Percentiles rank a stretch among this genome's conserved stretches.
phyloP scores from a whole-genome alignment of 2,797 vertebrate genomes.

The Crypturellus tataupa region DNA sequence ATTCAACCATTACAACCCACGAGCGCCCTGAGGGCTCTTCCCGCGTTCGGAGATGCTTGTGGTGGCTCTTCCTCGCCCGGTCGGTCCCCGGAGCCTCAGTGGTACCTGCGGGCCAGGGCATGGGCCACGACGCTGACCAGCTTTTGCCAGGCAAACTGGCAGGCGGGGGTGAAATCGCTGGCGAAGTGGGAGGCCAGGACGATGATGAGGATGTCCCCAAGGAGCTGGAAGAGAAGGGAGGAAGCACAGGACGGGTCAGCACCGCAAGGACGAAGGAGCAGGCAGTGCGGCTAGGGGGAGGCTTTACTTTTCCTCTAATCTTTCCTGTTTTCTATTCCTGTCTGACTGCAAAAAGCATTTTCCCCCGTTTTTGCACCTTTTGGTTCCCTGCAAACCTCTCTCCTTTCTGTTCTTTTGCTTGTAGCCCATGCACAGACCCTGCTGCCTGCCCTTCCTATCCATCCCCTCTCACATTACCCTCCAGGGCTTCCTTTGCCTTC shows the following conservation, averaged over 20 bases:
- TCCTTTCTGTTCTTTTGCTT: too few relatives aligned
- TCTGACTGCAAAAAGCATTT: not conserved
- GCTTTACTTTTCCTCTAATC: constrained; percentile 46
- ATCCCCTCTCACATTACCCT: fast-evolving
- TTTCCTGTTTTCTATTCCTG: not conserved
- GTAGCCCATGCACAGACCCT: too few relatives aligned
- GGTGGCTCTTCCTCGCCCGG: fast-evolving
- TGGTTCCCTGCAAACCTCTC: not conserved
- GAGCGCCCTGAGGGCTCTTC: fast-evolving
- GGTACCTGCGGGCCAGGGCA: constrained; percentile 78
- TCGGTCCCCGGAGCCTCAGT: constrained; percentile 28
- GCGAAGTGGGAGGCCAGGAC: constrained; percentile 71
- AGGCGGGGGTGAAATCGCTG: constrained; percentile 66
- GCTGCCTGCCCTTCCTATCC: not conserved
- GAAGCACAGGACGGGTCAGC: not conserved
- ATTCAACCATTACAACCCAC: not conserved
- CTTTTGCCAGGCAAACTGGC: constrained; percentile 79
- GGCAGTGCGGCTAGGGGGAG: too few relatives aligned
- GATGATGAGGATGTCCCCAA: constrained; percentile 77
- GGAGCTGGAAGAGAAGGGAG: constrained; percentile 69
- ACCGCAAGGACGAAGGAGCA: not conserved
- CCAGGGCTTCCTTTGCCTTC: not conserved
- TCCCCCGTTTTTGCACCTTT: not conserved
- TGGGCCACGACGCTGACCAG: constrained; percentile 71
- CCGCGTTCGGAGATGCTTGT: not conserved